These are phyloP conservation scores for Drosophila sulfurigaster DNA, from an alignment of 1,140 invertebrate genomes.

Conservation along the genomic window DNA sequence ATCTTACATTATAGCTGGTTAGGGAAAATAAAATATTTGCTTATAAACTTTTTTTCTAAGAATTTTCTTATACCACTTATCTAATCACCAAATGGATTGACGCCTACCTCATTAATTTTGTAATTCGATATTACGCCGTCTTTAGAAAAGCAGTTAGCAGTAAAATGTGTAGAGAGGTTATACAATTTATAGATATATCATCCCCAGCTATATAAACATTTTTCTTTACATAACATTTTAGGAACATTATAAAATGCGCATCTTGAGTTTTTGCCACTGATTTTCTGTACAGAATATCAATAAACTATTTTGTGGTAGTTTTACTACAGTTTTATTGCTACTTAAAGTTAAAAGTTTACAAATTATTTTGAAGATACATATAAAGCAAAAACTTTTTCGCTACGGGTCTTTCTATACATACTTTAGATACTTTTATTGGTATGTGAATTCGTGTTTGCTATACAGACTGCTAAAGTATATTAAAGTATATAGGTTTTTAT, in stretches of 20 bases:
- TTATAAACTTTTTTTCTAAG: background rate
- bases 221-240: no score
- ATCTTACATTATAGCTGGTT: background rate
- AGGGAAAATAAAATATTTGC: background rate
- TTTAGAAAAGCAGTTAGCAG: background rate
- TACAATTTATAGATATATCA: no score
- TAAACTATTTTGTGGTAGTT: background rate
- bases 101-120: background rate
- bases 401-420: background rate
- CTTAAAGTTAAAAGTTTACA: constrained; percentile 1
- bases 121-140: background rate
- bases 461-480: no score
- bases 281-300: background rate
- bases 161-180: no score
- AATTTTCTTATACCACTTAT: background rate
- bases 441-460: no score
- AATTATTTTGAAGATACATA: background rate
- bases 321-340: background rate
- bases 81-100: background rate
- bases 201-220: no score
- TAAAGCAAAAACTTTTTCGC: background rate
- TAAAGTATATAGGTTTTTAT: no score
- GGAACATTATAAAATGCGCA: no score
- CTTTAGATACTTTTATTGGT: no score
- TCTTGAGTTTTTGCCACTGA: no score